A percentile compares a stretch with the other conserved stretches of the same genome.
Evolutionary conservation across 37 sponge, comb jelly and placozoan species (phyloP).

Genomic region (Aplysina aerophoba): DNA sequence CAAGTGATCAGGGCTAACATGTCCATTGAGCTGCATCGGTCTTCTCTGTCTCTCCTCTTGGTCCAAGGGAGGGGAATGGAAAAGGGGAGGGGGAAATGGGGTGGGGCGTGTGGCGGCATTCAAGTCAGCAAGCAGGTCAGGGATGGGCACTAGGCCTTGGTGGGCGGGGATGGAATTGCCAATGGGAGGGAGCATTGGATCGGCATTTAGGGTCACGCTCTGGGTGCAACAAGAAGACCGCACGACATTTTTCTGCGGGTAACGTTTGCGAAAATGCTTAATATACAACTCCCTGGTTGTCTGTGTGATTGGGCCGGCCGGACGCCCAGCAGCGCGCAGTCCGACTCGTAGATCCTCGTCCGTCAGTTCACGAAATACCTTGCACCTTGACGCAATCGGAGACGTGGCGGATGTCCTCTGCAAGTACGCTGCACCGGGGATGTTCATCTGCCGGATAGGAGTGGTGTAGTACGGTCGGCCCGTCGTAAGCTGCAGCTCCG

Average conservation of each 20-base stretch:
- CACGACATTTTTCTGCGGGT: neutral
- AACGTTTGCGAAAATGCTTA: constrained; percentile 15
- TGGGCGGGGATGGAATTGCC: neutral
- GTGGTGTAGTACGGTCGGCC: too few species aligned
- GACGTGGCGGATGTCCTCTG: neutral
- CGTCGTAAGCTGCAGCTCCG: neutral
- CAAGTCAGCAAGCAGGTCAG: neutral
- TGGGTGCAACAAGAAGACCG: neutral
- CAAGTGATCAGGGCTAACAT: too few species aligned
- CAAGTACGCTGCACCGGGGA: too few species aligned
- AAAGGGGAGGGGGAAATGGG: too few species aligned
- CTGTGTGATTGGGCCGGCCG: constrained; percentile 67
- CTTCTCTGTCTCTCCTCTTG: too few species aligned
- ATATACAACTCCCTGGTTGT: constrained; percentile 55
- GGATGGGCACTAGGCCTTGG: neutral
- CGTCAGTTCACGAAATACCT: constrained; percentile 19
- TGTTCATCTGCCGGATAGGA: too few species aligned
- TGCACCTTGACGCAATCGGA: neutral
- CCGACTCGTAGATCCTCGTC: constrained; percentile 49
- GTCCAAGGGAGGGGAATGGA: too few species aligned
- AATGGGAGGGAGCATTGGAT: neutral
- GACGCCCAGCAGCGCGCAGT: constrained; percentile 30
- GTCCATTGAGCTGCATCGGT: too few species aligned
- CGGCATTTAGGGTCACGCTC: neutral
- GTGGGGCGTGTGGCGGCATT: neutral